Percentiles rank a stretch among this genome's conserved stretches.
phyloP scores from a whole-genome alignment of 2,888 invertebrate species.

The Drosophila falleni region DNA sequence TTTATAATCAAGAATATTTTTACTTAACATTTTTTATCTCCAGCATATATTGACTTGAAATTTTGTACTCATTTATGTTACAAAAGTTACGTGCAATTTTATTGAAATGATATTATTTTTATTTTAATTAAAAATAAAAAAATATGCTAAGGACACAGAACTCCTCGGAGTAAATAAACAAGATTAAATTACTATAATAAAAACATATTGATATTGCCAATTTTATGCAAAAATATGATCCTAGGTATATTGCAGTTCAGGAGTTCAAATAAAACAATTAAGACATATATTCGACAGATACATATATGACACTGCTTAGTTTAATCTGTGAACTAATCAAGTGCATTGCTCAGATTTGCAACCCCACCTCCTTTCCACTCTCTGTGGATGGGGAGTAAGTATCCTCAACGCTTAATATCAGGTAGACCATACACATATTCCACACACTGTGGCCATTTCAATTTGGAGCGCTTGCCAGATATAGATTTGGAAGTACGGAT shows the following conservation, averaged over 20 bases:
- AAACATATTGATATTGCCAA: too few species aligned
- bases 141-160: too few species aligned
- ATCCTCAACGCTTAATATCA: constrained; percentile 1
- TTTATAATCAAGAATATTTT: too few species aligned
- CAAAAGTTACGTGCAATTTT: too few species aligned
- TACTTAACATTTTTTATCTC: too few species aligned
- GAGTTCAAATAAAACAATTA: constrained; percentile 5
- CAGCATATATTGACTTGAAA: too few species aligned
- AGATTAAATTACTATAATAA: too few species aligned
- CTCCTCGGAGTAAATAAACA: too few species aligned
- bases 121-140: too few species aligned
- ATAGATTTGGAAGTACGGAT: constrained; percentile 9
- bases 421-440: not conserved
- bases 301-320: constrained; percentile 46
- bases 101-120: too few species aligned
- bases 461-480: constrained; percentile 41
- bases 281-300: constrained; percentile 9
- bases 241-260: not conserved
- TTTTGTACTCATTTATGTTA: too few species aligned
- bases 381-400: not conserved
- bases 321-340: constrained; percentile 69
- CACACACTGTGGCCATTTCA: constrained; percentile 40
- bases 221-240: not conserved
- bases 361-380: not conserved
- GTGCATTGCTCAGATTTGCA: constrained; percentile 53